These are phyloP conservation scores for Selenia dentaria DNA, from an alignment of 2,888 invertebrate species.

Conservation along the genomic window DNA sequence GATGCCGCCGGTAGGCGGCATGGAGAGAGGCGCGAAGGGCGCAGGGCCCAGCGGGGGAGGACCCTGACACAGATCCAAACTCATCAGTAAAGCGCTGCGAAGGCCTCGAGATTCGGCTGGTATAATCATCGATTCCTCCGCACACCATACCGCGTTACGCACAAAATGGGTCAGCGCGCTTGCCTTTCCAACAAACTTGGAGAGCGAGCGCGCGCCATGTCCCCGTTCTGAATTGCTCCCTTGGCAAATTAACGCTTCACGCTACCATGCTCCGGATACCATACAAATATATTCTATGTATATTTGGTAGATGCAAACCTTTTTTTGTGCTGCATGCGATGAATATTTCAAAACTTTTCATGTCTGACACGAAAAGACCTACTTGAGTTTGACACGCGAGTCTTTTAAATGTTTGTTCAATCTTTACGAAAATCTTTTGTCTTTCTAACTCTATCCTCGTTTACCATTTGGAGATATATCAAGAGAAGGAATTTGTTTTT, in stretches of 20 bases:
- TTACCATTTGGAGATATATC: slow-evolving; percentile 10
- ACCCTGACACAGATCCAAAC: slow-evolving; percentile 82
- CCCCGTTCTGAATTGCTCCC: slow-evolving; percentile 74
- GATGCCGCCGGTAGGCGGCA: slow-evolving; percentile 51
- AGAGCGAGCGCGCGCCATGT: slow-evolving; percentile 59
- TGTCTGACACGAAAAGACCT: slow-evolving; percentile 2
- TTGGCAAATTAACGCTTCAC: slow-evolving; percentile 69
- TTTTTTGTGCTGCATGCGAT: neutral
- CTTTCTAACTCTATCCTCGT: slow-evolving; percentile 4
- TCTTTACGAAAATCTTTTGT: slow-evolving; percentile 1
- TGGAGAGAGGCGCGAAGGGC: slow-evolving; percentile 58
- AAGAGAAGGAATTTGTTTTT: slow-evolving; percentile 9
- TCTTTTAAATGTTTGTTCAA: slow-evolving; percentile 15
- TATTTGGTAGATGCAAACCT: neutral
- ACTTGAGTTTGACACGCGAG: slow-evolving; percentile 10
- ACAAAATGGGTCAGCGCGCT: slow-evolving; percentile 78
- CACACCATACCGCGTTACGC: slow-evolving; percentile 66
- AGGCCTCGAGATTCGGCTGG: slow-evolving; percentile 77
- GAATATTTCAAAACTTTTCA: neutral
- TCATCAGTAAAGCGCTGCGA: slow-evolving; percentile 72
- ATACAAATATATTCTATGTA: slow-evolving; percentile 37
- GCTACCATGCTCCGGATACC: slow-evolving; percentile 54
- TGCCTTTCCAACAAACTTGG: slow-evolving; percentile 56
- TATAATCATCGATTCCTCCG: slow-evolving; percentile 77
- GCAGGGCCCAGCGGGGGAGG: slow-evolving; percentile 66